Percentiles rank a stretch among this genome's conserved stretches.
phyloP scores from a whole-genome alignment of 2,113 vertebrate species.

The Phyllopteryx taeniolatus region DNA sequence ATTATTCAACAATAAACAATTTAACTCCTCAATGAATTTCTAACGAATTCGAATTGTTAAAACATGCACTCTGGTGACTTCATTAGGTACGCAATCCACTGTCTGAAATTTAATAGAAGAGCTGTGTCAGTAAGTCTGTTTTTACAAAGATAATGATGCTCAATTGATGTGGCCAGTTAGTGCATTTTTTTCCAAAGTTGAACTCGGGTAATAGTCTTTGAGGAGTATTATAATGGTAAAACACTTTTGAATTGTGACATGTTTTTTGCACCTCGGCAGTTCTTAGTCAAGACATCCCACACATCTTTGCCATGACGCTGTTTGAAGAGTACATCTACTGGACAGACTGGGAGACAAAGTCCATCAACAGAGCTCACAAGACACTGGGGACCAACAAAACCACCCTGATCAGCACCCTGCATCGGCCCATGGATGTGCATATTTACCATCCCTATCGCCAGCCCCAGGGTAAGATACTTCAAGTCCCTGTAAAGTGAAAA shows the following conservation, averaged over 20 bases:
- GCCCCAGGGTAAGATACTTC: constrained; percentile 76
- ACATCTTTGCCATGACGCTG: constrained; percentile 93
- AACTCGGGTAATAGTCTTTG: not conserved
- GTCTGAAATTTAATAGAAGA: not conserved
- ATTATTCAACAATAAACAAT: not conserved
- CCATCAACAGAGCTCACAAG: constrained; percentile 93
- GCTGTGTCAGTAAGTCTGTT: not conserved
- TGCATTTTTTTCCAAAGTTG: not conserved
- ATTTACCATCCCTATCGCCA: constrained; percentile 92
- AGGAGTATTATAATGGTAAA: not conserved
- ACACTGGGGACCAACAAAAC: constrained; percentile 83
- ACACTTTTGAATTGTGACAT: not conserved
- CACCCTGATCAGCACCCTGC: constrained; percentile 89
- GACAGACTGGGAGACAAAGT: constrained; percentile 97
- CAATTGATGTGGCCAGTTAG: not conserved
- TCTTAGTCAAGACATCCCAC: constrained; percentile 88
- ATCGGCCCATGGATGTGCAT: constrained; percentile 93
- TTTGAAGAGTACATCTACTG: constrained; percentile 98
- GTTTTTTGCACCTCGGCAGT: constrained; percentile 67
- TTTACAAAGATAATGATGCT: not conserved
- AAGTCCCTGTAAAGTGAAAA: no score
- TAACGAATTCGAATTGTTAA: not conserved
- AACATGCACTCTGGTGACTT: not conserved
- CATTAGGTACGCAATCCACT: not conserved
- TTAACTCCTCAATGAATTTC: not conserved